A percentile compares a stretch with the other conserved stretches of the same genome.
Evolutionary conservation across 2,888 invertebrate species (phyloP).

Genomic region (Drosophila algonquin): DNA sequence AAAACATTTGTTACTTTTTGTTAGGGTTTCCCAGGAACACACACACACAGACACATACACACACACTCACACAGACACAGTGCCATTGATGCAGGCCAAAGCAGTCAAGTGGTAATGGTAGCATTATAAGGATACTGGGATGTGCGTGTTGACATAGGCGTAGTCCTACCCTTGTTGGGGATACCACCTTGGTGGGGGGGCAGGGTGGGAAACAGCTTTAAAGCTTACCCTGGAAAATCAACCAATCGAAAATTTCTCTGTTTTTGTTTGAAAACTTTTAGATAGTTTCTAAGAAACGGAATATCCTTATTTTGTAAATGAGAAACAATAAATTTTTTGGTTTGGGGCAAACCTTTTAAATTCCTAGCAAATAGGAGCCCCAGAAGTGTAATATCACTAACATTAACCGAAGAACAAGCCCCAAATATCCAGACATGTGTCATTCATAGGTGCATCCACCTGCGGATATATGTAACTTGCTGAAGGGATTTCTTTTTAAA

Average conservation of each 20-base stretch:
- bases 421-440: no score
- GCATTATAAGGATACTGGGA: conserved; percentile 21
- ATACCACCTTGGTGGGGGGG: neutral
- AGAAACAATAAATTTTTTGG: neutral
- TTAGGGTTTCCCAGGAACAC: conserved; percentile 7
- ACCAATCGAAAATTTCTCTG: neutral
- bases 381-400: no score
- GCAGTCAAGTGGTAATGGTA: conserved; percentile 40
- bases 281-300: conserved; percentile 1
- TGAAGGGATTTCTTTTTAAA: neutral
- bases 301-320: neutral
- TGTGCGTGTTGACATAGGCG: conserved; percentile 57
- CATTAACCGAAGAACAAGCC: no score
- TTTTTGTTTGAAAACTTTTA: conserved; percentile 16
- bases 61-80: conserved; percentile 23
- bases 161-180: conserved; percentile 27
- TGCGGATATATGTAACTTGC: neutral
- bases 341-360: neutral
- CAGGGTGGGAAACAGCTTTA: neutral
- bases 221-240: conserved; percentile 8
- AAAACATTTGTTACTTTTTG: conserved; percentile 80
- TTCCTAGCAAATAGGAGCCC: neutral
- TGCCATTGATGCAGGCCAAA: conserved; percentile 59
- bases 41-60: conserved; percentile 41
- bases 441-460: neutral